Evolutionary conservation across 1,140 invertebrate genomes (phyloP).

Genomic region (Diabrotica virgifera): DNA sequence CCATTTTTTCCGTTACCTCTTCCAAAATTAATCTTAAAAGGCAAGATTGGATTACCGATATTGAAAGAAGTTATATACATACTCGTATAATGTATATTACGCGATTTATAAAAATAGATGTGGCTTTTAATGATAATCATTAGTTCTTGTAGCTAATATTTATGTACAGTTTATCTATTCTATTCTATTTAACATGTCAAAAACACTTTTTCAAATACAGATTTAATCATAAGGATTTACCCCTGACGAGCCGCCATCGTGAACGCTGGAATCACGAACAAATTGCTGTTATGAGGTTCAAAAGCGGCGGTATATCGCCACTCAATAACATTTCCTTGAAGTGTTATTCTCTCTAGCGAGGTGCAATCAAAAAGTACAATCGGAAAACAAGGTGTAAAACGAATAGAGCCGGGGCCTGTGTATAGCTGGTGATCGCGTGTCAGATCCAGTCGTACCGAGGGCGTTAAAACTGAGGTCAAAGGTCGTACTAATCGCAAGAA

Average conservation of each 20-base stretch:
- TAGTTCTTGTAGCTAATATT: background rate
- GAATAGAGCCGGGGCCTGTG: slow-evolving; percentile 27
- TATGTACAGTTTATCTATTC: background rate
- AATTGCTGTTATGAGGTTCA: slow-evolving; percentile 19
- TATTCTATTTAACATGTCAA: too few relatives aligned
- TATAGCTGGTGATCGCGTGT: slow-evolving; percentile 32
- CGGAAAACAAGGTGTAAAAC: slow-evolving; percentile 29
- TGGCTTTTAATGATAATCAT: background rate
- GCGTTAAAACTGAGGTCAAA: slow-evolving; percentile 34
- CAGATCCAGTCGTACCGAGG: slow-evolving; percentile 29
- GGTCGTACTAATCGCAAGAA: slow-evolving; percentile 38
- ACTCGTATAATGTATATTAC: background rate
- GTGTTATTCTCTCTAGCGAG: slow-evolving; percentile 12
- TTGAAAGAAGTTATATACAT: background rate
- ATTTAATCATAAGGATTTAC: background rate
- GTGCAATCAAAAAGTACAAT: slow-evolving; percentile 26
- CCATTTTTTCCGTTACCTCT: too few relatives aligned
- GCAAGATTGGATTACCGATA: too few relatives aligned
- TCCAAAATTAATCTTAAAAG: too few relatives aligned
- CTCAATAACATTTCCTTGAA: slow-evolving; percentile 22
- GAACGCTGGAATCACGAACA: slow-evolving; percentile 16
- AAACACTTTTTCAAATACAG: too few relatives aligned
- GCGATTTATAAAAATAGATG: background rate
- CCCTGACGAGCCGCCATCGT: background rate
- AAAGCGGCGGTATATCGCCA: slow-evolving; percentile 19